Evolutionary conservation across 2,888 invertebrate genomes (phyloP).

Genomic region (Orchestes rusci): DNA sequence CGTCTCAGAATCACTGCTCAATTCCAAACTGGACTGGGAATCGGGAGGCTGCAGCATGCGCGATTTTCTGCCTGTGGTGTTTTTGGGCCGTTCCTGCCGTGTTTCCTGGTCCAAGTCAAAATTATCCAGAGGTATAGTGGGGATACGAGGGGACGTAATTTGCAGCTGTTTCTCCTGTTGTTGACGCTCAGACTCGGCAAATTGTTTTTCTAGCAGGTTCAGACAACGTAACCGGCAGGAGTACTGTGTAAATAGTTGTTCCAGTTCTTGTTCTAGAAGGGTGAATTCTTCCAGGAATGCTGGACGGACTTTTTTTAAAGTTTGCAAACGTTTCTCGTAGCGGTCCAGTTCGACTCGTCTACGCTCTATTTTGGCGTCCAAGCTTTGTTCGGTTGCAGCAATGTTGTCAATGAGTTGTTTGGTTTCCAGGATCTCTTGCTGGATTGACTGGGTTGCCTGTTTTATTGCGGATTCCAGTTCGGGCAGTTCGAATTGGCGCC

Average conservation of each 20-base stretch:
- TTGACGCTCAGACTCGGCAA: conserved; percentile 70
- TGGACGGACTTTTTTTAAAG: conserved; percentile 91
- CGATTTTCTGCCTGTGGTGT: neutral
- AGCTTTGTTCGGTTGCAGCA: conserved; percentile 77
- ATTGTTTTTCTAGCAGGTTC: conserved; percentile 78
- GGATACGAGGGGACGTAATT: conserved; percentile 50
- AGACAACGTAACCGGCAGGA: conserved; percentile 82
- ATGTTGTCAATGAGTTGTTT: conserved; percentile 76
- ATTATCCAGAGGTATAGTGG: conserved; percentile 46
- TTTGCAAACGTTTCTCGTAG: conserved; percentile 86
- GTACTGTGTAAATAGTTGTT: conserved; percentile 79
- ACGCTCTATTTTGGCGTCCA: conserved; percentile 89
- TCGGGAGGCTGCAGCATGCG: conserved; percentile 36
- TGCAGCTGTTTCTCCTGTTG: conserved; percentile 70
- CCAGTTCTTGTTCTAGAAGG: conserved; percentile 76
- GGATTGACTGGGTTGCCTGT: conserved; percentile 63
- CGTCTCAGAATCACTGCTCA: conserved; percentile 39
- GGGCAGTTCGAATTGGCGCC: conserved; percentile 73
- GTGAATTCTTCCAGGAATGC: conserved; percentile 96
- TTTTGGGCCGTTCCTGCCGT: neutral
- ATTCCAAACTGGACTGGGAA: conserved; percentile 38
- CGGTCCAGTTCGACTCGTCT: conserved; percentile 83
- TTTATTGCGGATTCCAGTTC: conserved; percentile 75
- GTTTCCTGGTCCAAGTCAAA: conserved; percentile 13
- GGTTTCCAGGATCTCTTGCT: conserved; percentile 64